A percentile compares a stretch with the other conserved stretches of the same genome.
Conservation (phyloP, 2,888 invertebrate species). For the Thecocarcelia acutangulata region DNA sequence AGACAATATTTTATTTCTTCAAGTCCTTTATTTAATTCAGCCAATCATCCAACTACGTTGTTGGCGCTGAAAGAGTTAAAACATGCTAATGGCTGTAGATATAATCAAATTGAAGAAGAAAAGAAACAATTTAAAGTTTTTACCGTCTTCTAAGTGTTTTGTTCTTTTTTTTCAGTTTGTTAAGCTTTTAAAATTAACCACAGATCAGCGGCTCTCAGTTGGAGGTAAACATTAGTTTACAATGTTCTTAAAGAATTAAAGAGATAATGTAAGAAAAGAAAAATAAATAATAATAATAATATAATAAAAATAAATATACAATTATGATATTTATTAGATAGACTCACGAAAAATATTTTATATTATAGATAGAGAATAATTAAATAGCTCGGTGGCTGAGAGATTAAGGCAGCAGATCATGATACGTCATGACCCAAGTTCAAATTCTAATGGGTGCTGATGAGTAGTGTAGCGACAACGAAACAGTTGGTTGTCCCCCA, state of each 20-base stretch:
- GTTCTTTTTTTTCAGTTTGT: background rate
- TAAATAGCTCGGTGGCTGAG: no score
- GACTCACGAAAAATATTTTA: no score
- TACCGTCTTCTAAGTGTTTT: slow-evolving; percentile 22
- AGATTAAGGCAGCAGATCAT: no score
- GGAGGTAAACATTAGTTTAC: slow-evolving; percentile 32
- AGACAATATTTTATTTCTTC: no score
- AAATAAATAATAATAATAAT: background rate
- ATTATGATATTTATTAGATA: background rate
- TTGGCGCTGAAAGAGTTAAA: slow-evolving; percentile 33
- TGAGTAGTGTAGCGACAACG: no score
- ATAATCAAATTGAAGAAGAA: slow-evolving; percentile 44
- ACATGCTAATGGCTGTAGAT: slow-evolving; percentile 40
- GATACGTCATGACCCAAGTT: no score
- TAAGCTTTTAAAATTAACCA: slow-evolving; percentile 31
- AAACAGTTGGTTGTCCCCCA: no score
- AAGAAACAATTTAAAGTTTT: slow-evolving; percentile 39
- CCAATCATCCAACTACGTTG: slow-evolving; percentile 21
- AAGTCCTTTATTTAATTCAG: no score
- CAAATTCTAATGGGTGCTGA: no score
- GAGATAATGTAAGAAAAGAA: slow-evolving; percentile 8
- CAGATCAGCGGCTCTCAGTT: slow-evolving; percentile 32
- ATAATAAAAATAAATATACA: slow-evolving; percentile 1
- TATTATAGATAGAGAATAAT: no score
- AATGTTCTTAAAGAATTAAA: slow-evolving; percentile 34